phyloP scores from a whole-genome alignment of 2,797 vertebrate genomes.

The Cryptoblepharus egeriae region DNA sequence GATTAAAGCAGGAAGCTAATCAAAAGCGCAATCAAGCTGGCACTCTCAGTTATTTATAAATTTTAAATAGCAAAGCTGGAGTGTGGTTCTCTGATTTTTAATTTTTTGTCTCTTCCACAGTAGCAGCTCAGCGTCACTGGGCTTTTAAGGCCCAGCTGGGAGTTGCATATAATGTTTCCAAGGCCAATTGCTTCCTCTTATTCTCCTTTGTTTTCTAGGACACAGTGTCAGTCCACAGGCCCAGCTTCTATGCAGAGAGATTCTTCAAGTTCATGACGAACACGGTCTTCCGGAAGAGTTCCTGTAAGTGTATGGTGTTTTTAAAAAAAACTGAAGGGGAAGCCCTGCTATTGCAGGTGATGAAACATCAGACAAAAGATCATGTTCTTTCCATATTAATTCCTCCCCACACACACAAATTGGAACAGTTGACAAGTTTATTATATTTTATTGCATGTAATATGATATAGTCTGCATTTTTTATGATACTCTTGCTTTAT shows the following conservation, averaged over 20 bases:
- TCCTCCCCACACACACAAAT: background rate
- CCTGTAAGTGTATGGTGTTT: constrained; percentile 84
- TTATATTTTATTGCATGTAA: too few species aligned
- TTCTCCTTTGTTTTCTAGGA: constrained; percentile 80
- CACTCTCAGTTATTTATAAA: constrained; percentile 60
- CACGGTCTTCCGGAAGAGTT: constrained; percentile 94
- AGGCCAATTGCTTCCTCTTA: background rate
- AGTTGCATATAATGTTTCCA: constrained; percentile 6
- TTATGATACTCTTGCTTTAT: too few species aligned
- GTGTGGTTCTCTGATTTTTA: background rate
- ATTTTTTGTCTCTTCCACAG: background rate
- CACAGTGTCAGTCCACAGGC: constrained; percentile 96
- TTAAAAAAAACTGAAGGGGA: too few species aligned
- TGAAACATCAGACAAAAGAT: background rate
- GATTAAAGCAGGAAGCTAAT: constrained; percentile 49
- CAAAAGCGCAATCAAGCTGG: constrained; percentile 46
- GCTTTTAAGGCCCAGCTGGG: background rate
- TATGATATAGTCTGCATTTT: too few species aligned
- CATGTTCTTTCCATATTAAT: background rate
- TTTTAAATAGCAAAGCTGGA: background rate
- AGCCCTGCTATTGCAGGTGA: background rate
- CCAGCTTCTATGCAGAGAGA: constrained; percentile 95
- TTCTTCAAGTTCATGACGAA: constrained; percentile 99
- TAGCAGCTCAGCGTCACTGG: constrained; percentile 22
- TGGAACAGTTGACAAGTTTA: background rate